A percentile compares a stretch with the other conserved stretches of the same genome.
phyloP scores from a whole-genome alignment of 1,140 invertebrate genomes.

The Holotrichia oblita region DNA sequence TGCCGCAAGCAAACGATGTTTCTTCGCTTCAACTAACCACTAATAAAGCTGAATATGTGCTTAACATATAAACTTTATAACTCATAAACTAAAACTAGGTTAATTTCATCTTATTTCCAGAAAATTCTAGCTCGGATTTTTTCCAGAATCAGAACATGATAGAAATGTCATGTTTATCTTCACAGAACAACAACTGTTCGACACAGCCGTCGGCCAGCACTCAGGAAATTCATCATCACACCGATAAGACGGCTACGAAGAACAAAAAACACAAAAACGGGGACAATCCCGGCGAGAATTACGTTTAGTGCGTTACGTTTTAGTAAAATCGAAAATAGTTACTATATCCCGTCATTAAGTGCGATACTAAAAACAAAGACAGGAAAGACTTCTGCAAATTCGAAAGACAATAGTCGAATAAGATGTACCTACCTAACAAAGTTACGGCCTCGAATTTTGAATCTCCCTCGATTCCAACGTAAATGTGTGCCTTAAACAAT shows the following conservation, averaged over 20 bases:
- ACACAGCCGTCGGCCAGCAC: slow-evolving; percentile 49
- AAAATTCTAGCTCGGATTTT: slow-evolving; percentile 61
- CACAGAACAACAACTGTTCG: slow-evolving; percentile 69
- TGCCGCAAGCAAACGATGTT: slow-evolving; percentile 5
- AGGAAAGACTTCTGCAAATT: background rate
- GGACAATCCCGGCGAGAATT: slow-evolving; percentile 48
- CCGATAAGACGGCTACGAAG: slow-evolving; percentile 37
- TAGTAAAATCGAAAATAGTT: background rate
- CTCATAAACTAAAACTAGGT: slow-evolving; percentile 61
- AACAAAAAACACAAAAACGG: slow-evolving; percentile 41
- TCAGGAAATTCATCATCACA: slow-evolving; percentile 38
- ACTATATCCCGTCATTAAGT: background rate
- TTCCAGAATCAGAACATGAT: slow-evolving; percentile 64
- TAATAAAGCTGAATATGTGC: slow-evolving; percentile 20
- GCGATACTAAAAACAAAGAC: background rate
- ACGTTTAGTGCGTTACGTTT: slow-evolving; percentile 44
- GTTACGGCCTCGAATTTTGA: background rate
- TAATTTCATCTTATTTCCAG: slow-evolving; percentile 62
- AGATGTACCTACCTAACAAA: background rate
- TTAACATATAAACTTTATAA: slow-evolving; percentile 44
- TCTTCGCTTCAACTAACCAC: slow-evolving; percentile 35
- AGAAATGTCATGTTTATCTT: slow-evolving; percentile 70
- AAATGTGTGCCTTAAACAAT: slow-evolving; percentile 8
- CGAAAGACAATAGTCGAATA: background rate
- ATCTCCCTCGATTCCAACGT: background rate